Evolutionary conservation across 2,888 invertebrate genomes (phyloP).

Genomic region (Cerceris ruficornis): DNA sequence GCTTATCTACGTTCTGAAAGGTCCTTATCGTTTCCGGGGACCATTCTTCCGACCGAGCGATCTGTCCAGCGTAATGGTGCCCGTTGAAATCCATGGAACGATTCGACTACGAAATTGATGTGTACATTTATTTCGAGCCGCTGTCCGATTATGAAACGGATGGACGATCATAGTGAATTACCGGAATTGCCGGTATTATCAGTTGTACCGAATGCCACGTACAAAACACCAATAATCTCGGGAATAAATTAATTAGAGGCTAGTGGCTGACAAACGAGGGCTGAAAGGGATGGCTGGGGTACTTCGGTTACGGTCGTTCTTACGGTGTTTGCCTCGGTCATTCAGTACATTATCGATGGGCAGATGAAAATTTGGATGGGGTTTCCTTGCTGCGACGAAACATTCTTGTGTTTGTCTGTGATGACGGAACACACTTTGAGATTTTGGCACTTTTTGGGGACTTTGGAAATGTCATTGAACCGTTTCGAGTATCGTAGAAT

Average conservation of each 20-base stretch:
- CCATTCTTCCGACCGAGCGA: conserved; percentile 24
- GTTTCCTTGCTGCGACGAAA: too few species aligned
- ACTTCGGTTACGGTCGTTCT: too few species aligned
- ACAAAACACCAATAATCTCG: conserved; percentile 20
- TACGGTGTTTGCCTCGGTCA: too few species aligned
- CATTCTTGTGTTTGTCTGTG: too few species aligned
- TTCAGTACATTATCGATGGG: too few species aligned
- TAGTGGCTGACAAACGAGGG: background rate
- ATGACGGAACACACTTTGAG: too few species aligned
- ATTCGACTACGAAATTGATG: conserved; percentile 27
- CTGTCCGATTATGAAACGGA: conserved; percentile 44
- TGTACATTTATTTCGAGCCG: conserved; percentile 38
- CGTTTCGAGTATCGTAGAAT: too few species aligned
- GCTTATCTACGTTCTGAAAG: background rate
- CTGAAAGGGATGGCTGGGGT: background rate
- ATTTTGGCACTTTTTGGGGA: too few species aligned
- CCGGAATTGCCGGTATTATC: conserved; percentile 42
- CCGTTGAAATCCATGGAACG: conserved; percentile 34
- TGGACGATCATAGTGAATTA: conserved; percentile 48
- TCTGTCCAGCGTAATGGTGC: conserved; percentile 15
- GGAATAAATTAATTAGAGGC: conserved; percentile 33
- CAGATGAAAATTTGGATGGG: too few species aligned
- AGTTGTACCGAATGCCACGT: conserved; percentile 8
- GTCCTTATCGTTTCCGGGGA: background rate
- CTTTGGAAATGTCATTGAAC: too few species aligned